These are phyloP conservation scores for Antheraea mylitta DNA, from an alignment of 1,140 invertebrate species.

Conservation along the genomic window DNA sequence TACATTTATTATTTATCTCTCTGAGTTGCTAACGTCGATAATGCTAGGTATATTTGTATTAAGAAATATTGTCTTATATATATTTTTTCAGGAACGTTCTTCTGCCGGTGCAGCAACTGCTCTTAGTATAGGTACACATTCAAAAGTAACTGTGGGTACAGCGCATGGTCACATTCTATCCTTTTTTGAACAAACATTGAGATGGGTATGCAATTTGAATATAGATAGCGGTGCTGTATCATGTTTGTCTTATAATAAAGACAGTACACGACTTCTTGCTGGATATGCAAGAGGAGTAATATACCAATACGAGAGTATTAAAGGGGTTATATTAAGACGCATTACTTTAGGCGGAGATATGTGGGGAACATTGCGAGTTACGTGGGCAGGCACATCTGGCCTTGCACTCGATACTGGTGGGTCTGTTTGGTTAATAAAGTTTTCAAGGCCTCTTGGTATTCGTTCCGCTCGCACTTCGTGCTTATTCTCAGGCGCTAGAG, in stretches of 20 bases:
- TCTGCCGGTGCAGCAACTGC: slow-evolving; percentile 93
- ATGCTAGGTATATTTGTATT: no score
- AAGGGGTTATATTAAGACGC: slow-evolving; percentile 88
- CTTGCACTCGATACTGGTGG: slow-evolving; percentile 96
- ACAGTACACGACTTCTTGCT: slow-evolving; percentile 90
- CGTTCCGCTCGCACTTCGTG: slow-evolving; percentile 93
- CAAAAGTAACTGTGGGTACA: slow-evolving; percentile 92
- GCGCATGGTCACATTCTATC: slow-evolving; percentile 94
- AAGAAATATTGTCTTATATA: background rate
- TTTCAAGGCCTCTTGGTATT: slow-evolving; percentile 93
- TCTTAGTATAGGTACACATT: slow-evolving; percentile 86
- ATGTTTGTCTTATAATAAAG: slow-evolving; percentile 91
- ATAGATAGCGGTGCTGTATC: slow-evolving; percentile 91
- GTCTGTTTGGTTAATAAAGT: slow-evolving; percentile 97
- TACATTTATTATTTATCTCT: no score
- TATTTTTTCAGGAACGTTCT: slow-evolving; percentile 86
- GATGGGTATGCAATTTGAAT: slow-evolving; percentile 90
- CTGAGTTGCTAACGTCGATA: no score
- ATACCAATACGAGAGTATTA: slow-evolving; percentile 88
- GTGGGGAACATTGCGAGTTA: slow-evolving; percentile 92
- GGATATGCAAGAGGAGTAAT: slow-evolving; percentile 94
- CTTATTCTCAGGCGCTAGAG: slow-evolving; percentile 95
- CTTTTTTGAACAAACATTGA: slow-evolving; percentile 93
- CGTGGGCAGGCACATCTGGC: slow-evolving; percentile 81
- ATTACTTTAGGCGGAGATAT: slow-evolving; percentile 93